A percentile compares a stretch with the other conserved stretches of the same genome.
These are phyloP conservation scores for Strigops habroptila DNA, from an alignment of 2,113 vertebrate species.

Conservation along the genomic window DNA sequence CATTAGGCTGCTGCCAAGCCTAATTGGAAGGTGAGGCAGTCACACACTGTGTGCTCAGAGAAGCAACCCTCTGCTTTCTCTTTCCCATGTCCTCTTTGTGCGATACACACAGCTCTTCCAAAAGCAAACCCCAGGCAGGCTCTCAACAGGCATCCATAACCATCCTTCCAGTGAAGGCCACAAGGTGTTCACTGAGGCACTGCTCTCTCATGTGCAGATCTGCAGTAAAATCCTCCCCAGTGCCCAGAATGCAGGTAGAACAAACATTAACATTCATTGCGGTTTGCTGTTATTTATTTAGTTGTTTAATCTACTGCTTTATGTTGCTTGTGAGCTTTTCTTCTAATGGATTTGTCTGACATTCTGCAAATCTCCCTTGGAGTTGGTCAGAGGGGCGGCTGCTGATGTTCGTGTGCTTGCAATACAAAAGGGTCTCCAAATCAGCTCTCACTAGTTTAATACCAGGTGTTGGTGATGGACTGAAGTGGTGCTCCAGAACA, in stretches of 20 bases:
- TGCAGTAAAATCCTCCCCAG: background rate
- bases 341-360: conserved; percentile 33
- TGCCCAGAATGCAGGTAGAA: background rate
- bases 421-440: background rate
- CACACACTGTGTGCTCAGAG: background rate
- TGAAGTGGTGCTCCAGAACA: background rate
- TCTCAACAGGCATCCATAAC: background rate
- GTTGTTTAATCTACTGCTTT: conserved; percentile 26
- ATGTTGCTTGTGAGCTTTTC: conserved; percentile 14
- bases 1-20: background rate
- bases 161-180: background rate
- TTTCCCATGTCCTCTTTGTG: background rate
- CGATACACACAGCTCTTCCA: background rate
- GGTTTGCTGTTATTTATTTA: background rate
- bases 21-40: background rate
- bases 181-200: background rate
- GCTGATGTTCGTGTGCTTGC: background rate
- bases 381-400: background rate
- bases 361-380: background rate
- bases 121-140: background rate
- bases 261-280: background rate
- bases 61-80: background rate
- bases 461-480: background rate
- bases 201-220: background rate
- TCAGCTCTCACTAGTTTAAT: background rate